Base-by-base conservation (phyloP, 2,888 invertebrate species). In the Drosophila stalkeri region DNA sequence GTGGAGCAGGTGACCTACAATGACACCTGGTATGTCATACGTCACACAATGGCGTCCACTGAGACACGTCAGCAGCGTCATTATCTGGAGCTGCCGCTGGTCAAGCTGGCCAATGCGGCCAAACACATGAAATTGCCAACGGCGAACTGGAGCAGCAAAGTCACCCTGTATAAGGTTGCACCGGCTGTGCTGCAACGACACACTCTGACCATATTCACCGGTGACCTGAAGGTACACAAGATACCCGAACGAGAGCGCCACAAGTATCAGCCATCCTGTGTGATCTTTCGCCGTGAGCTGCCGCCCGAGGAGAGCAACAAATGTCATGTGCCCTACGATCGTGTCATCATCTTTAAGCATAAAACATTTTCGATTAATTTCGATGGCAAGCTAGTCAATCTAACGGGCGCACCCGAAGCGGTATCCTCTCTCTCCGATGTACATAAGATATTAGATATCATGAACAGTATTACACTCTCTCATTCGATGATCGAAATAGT, bases 21-120 rank as follows among this genome's bases (percentile, higher is more conserved):
- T 33, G 93, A 91, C 23, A 92, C 90, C 0, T 92, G 92, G 92
- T 90, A 91, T 64, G 91, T 92, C 4, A 92, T 93, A 39, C 86
- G 89, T 16, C 90, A 91, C n/a, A 72, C 70, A 4, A 65, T 64
- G 0, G 69, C 46, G 16, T 72, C 83, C 49, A 57, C 64, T 1
- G 37, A 70, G 18, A 72, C 77, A 33, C 63, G 56, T 0, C 59
- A 76, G 5, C 73, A 86, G 3, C 82, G 81, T 35, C 88, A 87
- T 59, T 72, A 57, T 16, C 77, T 92, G 1, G 85, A 91, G 14
- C 76, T 92, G 39, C 90, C 92, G 0, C 73, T 93, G n/a, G 89
- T 91, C 35, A 87, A 82, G 9, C 64, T 93, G 60, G 92, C 91
- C 6, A 93, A 93, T 74, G 68, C 78, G 12, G 75, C 81, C 3